Percentiles rank a stretch among this genome's conserved stretches.
Evolutionary conservation across 1,140 invertebrate genomes (phyloP).

Genomic region (Heliconius nattereri): DNA sequence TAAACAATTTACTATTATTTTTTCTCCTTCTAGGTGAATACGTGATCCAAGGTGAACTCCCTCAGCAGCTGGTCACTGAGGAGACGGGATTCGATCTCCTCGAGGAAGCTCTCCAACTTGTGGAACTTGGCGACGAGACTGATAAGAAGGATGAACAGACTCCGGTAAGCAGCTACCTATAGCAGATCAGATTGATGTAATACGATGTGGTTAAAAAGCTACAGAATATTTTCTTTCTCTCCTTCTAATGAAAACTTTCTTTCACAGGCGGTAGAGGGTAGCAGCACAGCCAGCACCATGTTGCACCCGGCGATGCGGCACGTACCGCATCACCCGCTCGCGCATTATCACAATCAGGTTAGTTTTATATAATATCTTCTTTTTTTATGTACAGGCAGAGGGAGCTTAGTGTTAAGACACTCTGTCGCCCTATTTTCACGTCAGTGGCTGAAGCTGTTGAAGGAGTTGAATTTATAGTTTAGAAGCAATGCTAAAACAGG

Average conservation of each 20-base stretch:
- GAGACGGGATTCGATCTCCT: conserved; percentile 84
- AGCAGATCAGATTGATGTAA: too few species aligned
- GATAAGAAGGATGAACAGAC: conserved; percentile 69
- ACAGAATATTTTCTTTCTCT: too few species aligned
- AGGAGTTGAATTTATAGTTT: background rate
- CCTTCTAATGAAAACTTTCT: background rate
- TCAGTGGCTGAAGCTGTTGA: background rate
- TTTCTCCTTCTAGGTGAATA: conserved; percentile 81
- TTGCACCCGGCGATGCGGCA: conserved; percentile 81
- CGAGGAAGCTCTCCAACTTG: conserved; percentile 87
- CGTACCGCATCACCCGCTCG: conserved; percentile 75
- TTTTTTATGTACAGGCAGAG: background rate
- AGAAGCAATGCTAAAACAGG: too few species aligned
- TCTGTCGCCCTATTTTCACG: background rate
- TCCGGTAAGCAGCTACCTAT: conserved; percentile 47
- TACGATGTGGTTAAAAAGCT: too few species aligned
- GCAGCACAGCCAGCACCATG: conserved; percentile 65
- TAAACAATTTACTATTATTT: background rate
- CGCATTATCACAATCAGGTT: conserved; percentile 80
- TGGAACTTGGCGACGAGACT: conserved; percentile 85
- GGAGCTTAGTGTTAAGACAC: background rate
- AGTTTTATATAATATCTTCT: conserved; percentile 30
- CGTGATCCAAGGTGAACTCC: conserved; percentile 82
- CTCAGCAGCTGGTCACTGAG: conserved; percentile 77
- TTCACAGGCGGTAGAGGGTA: conserved; percentile 68